Conservation (phyloP, 2,888 invertebrate species). For the Rhorus exstirpatorius region DNA sequence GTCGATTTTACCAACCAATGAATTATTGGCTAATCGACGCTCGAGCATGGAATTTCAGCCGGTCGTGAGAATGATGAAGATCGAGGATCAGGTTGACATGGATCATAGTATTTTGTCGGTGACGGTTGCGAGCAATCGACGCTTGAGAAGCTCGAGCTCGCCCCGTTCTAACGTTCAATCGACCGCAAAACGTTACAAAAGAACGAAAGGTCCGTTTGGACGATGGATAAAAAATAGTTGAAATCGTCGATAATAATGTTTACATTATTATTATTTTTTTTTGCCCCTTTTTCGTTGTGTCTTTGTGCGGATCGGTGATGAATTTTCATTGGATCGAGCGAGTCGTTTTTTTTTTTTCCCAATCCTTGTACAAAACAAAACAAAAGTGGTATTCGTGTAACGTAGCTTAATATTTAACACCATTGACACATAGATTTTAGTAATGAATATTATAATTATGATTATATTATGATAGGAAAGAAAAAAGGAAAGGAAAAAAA, state of each 20-base stretch:
- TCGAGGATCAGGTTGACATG: slow-evolving; percentile 86
- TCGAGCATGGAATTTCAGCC: slow-evolving; percentile 88
- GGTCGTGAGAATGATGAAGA: slow-evolving; percentile 90
- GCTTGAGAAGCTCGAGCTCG: slow-evolving; percentile 84
- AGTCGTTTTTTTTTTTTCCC: slow-evolving; percentile 11
- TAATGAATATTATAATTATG: slow-evolving; percentile 76
- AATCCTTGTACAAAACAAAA: slow-evolving; percentile 82
- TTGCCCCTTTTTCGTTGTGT: slow-evolving; percentile 17
- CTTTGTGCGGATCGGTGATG: slow-evolving; percentile 45
- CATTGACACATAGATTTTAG: slow-evolving; percentile 76
- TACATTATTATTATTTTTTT: slow-evolving; percentile 14
- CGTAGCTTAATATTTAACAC: slow-evolving; percentile 84
- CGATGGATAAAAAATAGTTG: slow-evolving; percentile 84
- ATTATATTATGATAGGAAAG: slow-evolving; percentile 67
- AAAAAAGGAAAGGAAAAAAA: slow-evolving; percentile 36
- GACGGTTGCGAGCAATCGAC: slow-evolving; percentile 83
- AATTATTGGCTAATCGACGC: slow-evolving; percentile 81
- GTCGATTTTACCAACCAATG: slow-evolving; percentile 75
- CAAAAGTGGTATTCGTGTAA: slow-evolving; percentile 81
- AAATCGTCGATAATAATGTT: slow-evolving; percentile 68
- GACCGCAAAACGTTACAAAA: slow-evolving; percentile 81
- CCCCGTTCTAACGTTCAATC: slow-evolving; percentile 79
- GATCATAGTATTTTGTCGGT: slow-evolving; percentile 83
- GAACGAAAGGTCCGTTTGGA: slow-evolving; percentile 79
- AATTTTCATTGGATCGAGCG: slow-evolving; percentile 70